Percentiles rank a stretch among this genome's conserved stretches.
phyloP scores from a whole-genome alignment of 2,113 vertebrate species.

The Thryonomys swinderianus region DNA sequence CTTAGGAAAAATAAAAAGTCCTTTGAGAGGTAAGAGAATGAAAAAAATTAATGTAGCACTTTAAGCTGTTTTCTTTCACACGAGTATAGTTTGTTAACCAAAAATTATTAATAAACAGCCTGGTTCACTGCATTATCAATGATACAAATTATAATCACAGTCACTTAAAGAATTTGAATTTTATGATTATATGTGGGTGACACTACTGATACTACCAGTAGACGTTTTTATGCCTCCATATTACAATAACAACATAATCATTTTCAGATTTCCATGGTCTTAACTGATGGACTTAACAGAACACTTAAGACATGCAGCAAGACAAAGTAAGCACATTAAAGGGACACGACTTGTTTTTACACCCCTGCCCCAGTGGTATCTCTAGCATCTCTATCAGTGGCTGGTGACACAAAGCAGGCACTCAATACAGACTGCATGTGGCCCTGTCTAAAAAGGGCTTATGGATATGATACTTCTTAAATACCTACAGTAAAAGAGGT shows the following conservation, averaged over 20 bases:
- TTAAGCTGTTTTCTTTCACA: background rate
- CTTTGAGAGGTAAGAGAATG: background rate
- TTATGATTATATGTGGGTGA: background rate
- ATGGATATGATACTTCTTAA: background rate
- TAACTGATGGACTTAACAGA: background rate
- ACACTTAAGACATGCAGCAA: background rate
- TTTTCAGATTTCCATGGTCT: background rate
- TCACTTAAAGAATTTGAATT: background rate
- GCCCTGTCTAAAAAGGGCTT: background rate
- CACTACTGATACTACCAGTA: background rate
- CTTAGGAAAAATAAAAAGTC: background rate
- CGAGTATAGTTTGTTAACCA: background rate
- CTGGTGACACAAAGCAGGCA: background rate
- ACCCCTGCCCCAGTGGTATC: no score
- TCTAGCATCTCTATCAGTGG: background rate
- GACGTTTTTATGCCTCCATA: background rate
- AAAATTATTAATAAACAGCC: background rate
- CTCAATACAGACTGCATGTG: background rate
- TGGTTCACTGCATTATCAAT: background rate
- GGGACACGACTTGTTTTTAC: rapidly evolving
- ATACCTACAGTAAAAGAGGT: background rate
- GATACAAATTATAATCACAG: background rate
- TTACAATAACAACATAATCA: background rate
- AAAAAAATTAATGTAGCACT: background rate
- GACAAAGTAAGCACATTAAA: background rate